phyloP scores from a whole-genome alignment of 2,113 vertebrate genomes.

The rabbit (Oryctolagus cuniculus) region mOryCun1.1 NC_091433.1:198652001-198652500 shows the following conservation, averaged over 20 bases:
- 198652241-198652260: no score
- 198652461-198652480: not conserved
- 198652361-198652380: accelerated
- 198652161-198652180: no score
- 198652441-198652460: not conserved
- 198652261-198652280: no score
- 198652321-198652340: not conserved
- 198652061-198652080: not conserved
- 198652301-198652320: not conserved
- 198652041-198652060: accelerated
- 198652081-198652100: accelerated
- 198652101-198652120: accelerated
- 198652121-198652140: accelerated
- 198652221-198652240: not conserved
- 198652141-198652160: no score
- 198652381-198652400: accelerated
- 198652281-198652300: no score
- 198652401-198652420: not conserved
- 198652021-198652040: accelerated
- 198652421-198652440: not conserved
- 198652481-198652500: not conserved
- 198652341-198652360: not conserved
- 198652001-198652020: not conserved
- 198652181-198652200: no score
- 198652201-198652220: accelerated